Evolutionary conservation across 2,797 vertebrate genomes (phyloP).

Genomic region (Thalassophryne amazonica): DNA sequence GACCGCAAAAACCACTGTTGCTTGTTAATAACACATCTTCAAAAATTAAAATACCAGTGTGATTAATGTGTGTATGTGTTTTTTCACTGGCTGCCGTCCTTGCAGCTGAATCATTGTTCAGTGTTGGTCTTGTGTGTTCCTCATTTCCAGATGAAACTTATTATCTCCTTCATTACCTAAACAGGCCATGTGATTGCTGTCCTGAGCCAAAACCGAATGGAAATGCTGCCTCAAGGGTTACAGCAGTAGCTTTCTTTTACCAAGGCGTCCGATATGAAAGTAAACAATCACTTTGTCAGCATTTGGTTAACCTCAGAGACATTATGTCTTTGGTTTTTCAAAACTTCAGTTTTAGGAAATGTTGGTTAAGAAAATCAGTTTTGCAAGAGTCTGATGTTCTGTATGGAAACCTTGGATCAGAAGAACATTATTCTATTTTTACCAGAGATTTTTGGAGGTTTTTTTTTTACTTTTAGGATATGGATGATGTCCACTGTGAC

Average conservation of each 20-base stretch:
- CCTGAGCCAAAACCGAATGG: constrained; percentile 45
- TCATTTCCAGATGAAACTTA: constrained; percentile 57
- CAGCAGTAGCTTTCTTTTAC: constrained; percentile 41
- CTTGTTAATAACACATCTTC: too few species aligned
- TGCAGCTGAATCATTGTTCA: constrained; percentile 38
- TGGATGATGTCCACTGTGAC: background rate
- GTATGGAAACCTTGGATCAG: constrained; percentile 14
- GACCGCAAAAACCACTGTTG: too few species aligned
- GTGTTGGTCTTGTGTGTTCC: constrained; percentile 12
- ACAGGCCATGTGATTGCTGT: constrained; percentile 51
- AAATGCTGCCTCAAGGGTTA: constrained; percentile 31
- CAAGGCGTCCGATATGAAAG: constrained; percentile 46
- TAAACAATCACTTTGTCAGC: constrained; percentile 32
- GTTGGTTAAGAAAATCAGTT: constrained; percentile 17
- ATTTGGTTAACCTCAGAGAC: constrained; percentile 46
- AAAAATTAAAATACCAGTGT: too few species aligned
- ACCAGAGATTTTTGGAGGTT: background rate
- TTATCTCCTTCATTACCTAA: constrained; percentile 50
- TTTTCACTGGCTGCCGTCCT: constrained; percentile 16
- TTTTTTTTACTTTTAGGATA: background rate
- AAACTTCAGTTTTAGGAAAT: constrained; percentile 21
- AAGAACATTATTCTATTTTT: background rate
- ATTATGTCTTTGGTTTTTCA: constrained; percentile 18
- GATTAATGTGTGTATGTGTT: background rate
- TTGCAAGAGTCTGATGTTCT: constrained; percentile 6